Base-by-base conservation (phyloP, 2,797 vertebrate genomes). In the Carcharodon carcharias region DNA sequence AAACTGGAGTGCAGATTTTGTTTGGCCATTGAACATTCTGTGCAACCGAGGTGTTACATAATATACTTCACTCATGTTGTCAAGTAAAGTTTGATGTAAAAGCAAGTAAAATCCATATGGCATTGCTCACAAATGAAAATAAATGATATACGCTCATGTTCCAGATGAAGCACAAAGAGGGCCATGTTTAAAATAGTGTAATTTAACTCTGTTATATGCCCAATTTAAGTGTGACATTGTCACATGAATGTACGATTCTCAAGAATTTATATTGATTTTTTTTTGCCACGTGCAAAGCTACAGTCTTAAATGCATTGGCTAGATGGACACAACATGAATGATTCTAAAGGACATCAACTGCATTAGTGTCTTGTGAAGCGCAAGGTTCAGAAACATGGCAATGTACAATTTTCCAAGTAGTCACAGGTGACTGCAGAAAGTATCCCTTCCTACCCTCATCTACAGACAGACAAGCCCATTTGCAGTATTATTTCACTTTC, bases 61-160 rank as follows among this genome's bases (percentile, higher is more conserved):
- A 40, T 67, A 40, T 28, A 9, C 65, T 93, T 67, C 21, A 67
- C n/a, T 93, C 63, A 40, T 26, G 61, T 26, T 67, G 21, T 93
- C 63, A 93, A 21, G 63, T 93, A 28, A 67, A 40, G 45, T 63
- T 45, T 93, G 7, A 67, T 67, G 21, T 40, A 45, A 67, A 93
- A 63, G 18, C 61, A 93, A 67, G 63, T 45, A 65, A 92, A 45
- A 45, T 67, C 21, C n/a, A 26, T 21, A 67, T 45, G 63, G 35
- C 40, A 40, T 65, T 45, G n/a, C 40, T 93, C 91, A 45, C 91
- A 93, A 61, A 67, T 93, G 40, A 93, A 93, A 67, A 67, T 93
- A 93, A 67, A 65, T 45, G n/a, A 8, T 67, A 7, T 26, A 23
- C 45, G 18, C 4, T 45, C 40, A 67, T 26, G 8, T 9, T 45